A percentile compares a stretch with the other conserved stretches of the same genome.
phyloP scores from a whole-genome alignment of 2,797 vertebrate species.

The Enteromius afrohamiltoni region DNA sequence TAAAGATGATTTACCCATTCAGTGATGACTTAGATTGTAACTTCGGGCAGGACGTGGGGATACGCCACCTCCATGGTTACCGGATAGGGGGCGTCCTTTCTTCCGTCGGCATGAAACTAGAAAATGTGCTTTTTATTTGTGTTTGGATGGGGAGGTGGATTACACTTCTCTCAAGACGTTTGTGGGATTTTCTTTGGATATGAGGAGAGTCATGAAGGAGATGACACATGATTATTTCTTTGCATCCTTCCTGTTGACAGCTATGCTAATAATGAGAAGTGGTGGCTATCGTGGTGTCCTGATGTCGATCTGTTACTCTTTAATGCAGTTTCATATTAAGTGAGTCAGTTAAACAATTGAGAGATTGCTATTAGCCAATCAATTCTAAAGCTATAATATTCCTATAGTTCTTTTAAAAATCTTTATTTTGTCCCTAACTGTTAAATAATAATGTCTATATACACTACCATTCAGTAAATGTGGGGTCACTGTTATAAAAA shows the following conservation, averaged over 20 bases:
- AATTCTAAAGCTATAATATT: neutral
- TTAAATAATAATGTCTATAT: neutral
- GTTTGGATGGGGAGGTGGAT: conserved; percentile 40
- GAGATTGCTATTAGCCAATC: neutral
- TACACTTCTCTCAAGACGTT: conserved; percentile 70
- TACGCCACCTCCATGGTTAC: conserved; percentile 81
- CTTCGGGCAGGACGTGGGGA: conserved; percentile 82
- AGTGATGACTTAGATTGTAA: conserved; percentile 78
- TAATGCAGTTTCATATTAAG: neutral
- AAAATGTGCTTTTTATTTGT: conserved; percentile 71
- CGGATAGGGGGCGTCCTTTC: conserved; percentile 77
- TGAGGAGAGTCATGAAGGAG: conserved; percentile 48
- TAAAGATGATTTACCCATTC: conserved; percentile 76
- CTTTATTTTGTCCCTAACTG: neutral
- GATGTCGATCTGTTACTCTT: neutral
- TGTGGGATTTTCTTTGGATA: conserved; percentile 60
- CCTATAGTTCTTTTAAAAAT: neutral
- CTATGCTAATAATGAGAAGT: neutral
- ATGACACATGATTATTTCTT: conserved; percentile 65
- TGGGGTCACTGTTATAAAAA: neutral
- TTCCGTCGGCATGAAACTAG: conserved; percentile 81
- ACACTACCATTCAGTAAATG: neutral
- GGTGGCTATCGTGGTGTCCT: neutral
- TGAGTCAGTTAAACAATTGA: neutral
- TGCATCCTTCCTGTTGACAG: conserved; percentile 14